Conservation (phyloP, 2,888 invertebrate species). For the Deroplatys truncata region DNA sequence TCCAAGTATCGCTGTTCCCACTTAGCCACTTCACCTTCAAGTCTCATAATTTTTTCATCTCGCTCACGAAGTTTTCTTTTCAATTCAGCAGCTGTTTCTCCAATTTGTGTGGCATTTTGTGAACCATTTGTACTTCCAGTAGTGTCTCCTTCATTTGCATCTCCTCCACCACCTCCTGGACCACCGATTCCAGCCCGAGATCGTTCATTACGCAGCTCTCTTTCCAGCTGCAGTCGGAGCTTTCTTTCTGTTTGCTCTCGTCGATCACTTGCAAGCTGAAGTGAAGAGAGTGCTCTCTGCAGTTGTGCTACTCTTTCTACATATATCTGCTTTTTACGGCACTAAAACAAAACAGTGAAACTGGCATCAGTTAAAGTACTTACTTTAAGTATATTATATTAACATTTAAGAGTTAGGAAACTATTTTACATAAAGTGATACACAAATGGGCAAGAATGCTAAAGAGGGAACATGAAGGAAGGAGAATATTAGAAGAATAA, state of each 20-base stretch:
- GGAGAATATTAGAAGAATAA: too few relatives aligned
- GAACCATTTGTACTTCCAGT: constrained; percentile 9
- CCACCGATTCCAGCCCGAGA: constrained; percentile 42
- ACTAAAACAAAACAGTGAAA: constrained; percentile 45
- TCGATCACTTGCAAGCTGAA: constrained; percentile 79
- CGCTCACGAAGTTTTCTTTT: constrained; percentile 62
- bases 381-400: not conserved
- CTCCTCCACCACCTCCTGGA: constrained; percentile 36
- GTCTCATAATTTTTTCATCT: constrained; percentile 65
- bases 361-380: not conserved
- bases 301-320: constrained; percentile 81
- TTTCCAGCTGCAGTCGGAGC: constrained; percentile 77
- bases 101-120: constrained; percentile 40
- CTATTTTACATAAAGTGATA: too few relatives aligned
- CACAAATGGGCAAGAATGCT: too few relatives aligned
- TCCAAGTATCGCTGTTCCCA: constrained; percentile 84
- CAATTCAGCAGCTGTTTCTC: constrained; percentile 57
- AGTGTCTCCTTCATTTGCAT: constrained; percentile 33
- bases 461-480: too few relatives aligned
- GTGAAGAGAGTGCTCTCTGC: constrained; percentile 73
- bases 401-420: too few relatives aligned
- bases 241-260: constrained; percentile 82
- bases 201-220: constrained; percentile 68
- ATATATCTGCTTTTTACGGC: constrained; percentile 78
- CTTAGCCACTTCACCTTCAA: constrained; percentile 77